These are phyloP conservation scores for Oeneis ivallda DNA, from an alignment of 2,888 invertebrate species.

Conservation along the genomic window DNA sequence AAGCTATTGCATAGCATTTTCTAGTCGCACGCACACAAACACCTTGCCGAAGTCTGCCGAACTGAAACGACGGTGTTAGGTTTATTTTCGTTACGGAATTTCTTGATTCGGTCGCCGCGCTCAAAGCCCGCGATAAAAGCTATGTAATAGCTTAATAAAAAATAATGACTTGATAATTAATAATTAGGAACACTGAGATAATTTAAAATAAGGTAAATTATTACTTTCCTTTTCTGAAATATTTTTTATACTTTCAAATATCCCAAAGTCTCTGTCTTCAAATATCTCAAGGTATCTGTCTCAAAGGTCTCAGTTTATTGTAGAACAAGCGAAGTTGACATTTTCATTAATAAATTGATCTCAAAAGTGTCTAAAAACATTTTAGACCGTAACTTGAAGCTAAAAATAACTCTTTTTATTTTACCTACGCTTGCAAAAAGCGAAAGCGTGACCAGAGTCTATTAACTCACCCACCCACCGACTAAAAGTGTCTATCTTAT, in stretches of 20 bases:
- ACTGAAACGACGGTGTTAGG: too few relatives aligned
- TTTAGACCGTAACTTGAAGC: background rate
- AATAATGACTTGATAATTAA: background rate
- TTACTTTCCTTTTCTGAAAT: constrained; percentile 7
- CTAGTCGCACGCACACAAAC: too few relatives aligned
- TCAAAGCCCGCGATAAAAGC: too few relatives aligned
- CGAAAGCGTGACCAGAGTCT: constrained; percentile 16
- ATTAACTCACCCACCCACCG: background rate
- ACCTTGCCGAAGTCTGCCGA: too few relatives aligned
- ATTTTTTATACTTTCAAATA: background rate
- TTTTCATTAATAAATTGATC: constrained; percentile 5
- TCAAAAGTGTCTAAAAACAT: background rate
- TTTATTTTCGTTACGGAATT: too few relatives aligned
- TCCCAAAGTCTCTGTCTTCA: too few relatives aligned
- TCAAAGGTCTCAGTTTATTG: background rate
- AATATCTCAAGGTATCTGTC: too few relatives aligned
- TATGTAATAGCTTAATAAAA: too few relatives aligned
- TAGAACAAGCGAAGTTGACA: background rate
- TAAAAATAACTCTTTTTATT: constrained; percentile 13
- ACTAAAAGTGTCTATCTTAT: constrained; percentile 11
- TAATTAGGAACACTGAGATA: background rate
- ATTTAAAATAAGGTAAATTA: background rate
- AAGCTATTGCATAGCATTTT: too few relatives aligned
- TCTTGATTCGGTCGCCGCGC: too few relatives aligned
- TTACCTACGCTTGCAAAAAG: constrained; percentile 8